Evolutionary conservation across 2,113 vertebrate species (phyloP), one percentile per base, ranked within the genome.

Genomic region (Amblyopsis rosae): DNA sequence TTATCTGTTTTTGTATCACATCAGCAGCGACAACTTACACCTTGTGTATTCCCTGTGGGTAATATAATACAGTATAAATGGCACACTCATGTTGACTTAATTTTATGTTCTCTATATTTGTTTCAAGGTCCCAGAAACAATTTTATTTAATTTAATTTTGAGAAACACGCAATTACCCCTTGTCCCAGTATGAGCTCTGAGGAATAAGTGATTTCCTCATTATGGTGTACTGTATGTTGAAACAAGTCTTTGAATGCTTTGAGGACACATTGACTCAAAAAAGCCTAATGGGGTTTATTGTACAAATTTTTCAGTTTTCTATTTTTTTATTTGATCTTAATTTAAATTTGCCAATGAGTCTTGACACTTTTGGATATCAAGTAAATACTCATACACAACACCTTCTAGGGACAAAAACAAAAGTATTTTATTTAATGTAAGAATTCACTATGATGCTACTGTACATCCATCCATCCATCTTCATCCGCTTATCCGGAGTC

Each of bases 51-150:
- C 35, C 35, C 35, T 41, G 35, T 41, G 35, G 35, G 4, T 41
- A 51, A 11, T 51, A 8, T 10, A 51, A 11, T 4, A 11, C 9
- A 12, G 12, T 0, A 11, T 5, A 12, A 51, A 70, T 62, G 35
- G 47, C 6, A 59, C 79, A 65, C 55, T 32, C 69, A 60, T 76
- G 74, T 63, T 33, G 56, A 55, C 47, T 72, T 77, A 61, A 74
- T 79, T 74, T 51, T 4, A 51, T 4, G 49, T 12, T 51, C 49
- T 51, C 67, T 75, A 12, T 4, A 15, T 54, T 76, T 73, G 16
- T 76, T 82, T 76, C 86, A 86, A 83, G 85, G 85, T 81, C 79
- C 77, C 73, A 69, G 70, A 82, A 85, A 79, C 72, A 82, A 82
- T 79, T 26, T 26, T 87, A 82, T 82, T 76, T 82, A 57, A 67